Conservation (phyloP, 2,113 vertebrate genomes). For the Psittacula cyanocephala region DNA sequence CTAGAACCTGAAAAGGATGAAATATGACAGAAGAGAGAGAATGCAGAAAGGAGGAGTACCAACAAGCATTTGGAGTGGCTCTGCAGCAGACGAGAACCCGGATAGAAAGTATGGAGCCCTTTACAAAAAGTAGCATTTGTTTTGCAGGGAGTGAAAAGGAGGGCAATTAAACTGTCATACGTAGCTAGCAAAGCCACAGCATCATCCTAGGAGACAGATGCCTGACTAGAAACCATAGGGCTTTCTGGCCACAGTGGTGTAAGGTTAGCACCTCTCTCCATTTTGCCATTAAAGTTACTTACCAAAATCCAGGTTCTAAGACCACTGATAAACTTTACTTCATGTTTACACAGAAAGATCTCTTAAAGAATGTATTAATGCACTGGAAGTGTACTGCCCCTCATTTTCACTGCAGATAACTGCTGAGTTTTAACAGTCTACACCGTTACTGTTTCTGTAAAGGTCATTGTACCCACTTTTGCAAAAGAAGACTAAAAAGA, state of each 20-base stretch:
- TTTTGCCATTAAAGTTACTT: background rate
- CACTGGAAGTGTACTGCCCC: background rate
- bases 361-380: background rate
- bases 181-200: background rate
- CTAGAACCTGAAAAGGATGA: background rate
- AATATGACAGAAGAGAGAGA: background rate
- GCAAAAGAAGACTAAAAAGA: background rate
- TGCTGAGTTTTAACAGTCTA: background rate
- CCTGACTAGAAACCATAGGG: background rate
- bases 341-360: background rate
- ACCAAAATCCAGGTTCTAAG: background rate
- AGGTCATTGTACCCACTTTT: background rate
- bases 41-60: background rate
- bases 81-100: background rate
- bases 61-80: background rate
- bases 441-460: background rate
- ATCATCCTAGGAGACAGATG: background rate
- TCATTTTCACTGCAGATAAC: background rate
- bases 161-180: background rate
- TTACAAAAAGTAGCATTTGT: background rate
- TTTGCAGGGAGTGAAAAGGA: background rate
- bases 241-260: background rate
- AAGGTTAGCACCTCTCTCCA: background rate
- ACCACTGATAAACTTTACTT: background rate
- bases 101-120: background rate